Evolutionary conservation across 2,797 vertebrate species (phyloP).

Genomic region (Centropyge bicolor): DNA sequence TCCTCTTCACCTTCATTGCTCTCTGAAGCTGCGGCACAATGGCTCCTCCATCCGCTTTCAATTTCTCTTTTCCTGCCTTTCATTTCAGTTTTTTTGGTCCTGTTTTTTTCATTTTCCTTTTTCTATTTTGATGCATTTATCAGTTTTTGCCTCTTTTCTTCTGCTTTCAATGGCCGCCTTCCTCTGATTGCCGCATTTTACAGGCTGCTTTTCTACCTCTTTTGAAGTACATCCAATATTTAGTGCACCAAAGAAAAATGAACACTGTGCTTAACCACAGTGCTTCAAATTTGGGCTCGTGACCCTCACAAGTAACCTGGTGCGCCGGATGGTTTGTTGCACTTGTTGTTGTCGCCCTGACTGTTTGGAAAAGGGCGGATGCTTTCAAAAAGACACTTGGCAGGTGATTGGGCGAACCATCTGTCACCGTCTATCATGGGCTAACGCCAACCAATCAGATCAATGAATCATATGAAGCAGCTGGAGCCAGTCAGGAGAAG

Average conservation of each 20-base stretch:
- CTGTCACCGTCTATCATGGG: too few species aligned
- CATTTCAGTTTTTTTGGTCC: constrained; percentile 10
- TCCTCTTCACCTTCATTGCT: constrained; percentile 44
- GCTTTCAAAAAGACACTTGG: too few species aligned
- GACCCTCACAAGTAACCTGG: background rate
- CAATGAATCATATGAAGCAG: too few species aligned
- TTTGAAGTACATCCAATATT: background rate
- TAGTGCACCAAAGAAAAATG: background rate
- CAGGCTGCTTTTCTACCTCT: background rate
- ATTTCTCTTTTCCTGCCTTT: constrained; percentile 35
- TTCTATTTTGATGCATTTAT: constrained; percentile 4
- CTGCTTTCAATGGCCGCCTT: constrained; percentile 8
- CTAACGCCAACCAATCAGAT: too few species aligned
- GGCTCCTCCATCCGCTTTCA: constrained; percentile 36
- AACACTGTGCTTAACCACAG: background rate
- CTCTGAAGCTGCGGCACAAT: constrained; percentile 52
- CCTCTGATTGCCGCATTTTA: constrained; percentile 15
- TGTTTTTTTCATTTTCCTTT: constrained; percentile 19
- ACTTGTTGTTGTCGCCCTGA: too few species aligned
- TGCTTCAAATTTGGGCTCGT: background rate
- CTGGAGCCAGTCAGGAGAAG: too few species aligned
- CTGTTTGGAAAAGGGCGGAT: too few species aligned
- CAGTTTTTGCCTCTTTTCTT: constrained; percentile 26
- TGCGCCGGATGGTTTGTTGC: too few species aligned
- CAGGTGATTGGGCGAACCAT: too few species aligned